Conservation (phyloP, 2,888 invertebrate genomes). For the Conops quadrifasciatus region DNA sequence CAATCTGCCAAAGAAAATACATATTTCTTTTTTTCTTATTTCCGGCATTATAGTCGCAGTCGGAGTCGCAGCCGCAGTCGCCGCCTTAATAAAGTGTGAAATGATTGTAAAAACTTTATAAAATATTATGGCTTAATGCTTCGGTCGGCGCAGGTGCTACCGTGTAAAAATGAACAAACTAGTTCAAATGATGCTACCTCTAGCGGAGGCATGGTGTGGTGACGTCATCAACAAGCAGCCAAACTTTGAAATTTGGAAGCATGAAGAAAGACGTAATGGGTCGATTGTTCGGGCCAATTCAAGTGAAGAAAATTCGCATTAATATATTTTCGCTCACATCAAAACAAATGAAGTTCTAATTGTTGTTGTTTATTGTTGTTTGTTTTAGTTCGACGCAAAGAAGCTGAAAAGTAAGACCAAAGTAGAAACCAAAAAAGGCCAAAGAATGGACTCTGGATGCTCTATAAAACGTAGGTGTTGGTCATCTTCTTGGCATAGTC, state of each 20-base stretch:
- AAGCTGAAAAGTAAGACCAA: neutral
- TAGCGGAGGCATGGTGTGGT: no score
- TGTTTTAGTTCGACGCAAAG: constrained; percentile 5
- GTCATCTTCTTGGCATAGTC: constrained; percentile 26
- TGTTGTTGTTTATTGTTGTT: no score
- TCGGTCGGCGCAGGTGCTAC: no score
- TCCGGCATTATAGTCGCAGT: no score
- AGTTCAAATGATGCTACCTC: no score
- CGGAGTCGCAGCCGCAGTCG: no score
- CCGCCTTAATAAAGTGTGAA: no score
- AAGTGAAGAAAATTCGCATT: constrained; percentile 49
- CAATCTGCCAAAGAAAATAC: no score
- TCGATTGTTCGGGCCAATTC: constrained; percentile 57
- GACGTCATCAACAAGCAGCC: constrained; percentile 15
- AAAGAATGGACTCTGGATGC: neutral
- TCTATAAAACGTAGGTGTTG: constrained; percentile 31
- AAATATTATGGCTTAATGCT: no score
- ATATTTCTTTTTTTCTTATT: no score
- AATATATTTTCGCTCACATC: constrained; percentile 22
- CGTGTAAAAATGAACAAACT: no score
- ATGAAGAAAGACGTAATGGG: constrained; percentile 47
- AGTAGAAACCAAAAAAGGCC: constrained; percentile 3
- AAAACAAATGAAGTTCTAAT: neutral
- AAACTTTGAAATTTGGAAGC: constrained; percentile 1
- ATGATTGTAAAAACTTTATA: no score